phyloP scores from a whole-genome alignment of 2,113 vertebrate species.

The Oreochromis niloticus region DNA sequence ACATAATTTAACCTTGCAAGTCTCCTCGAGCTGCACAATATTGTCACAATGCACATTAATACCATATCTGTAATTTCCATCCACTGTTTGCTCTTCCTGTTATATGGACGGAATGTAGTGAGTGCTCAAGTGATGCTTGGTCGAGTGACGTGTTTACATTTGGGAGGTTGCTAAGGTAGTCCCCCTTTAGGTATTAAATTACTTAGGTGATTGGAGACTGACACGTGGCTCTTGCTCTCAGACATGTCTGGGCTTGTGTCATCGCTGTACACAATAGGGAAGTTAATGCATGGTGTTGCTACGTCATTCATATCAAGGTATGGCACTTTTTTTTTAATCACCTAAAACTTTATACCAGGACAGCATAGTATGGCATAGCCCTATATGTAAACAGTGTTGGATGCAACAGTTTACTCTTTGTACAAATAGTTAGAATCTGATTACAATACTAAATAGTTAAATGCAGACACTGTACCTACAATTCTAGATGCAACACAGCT shows the following conservation, averaged over 20 bases:
- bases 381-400: not conserved
- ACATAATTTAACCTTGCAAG: not conserved
- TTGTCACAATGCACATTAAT: not conserved
- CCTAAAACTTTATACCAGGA: not conserved
- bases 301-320: not conserved
- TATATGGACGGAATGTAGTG: not conserved
- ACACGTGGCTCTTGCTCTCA: not conserved
- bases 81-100: fast-evolving
- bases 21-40: not conserved
- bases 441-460: not conserved
- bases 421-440: not conserved
- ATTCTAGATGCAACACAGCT: not conserved
- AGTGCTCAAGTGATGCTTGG: not conserved
- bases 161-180: not conserved
- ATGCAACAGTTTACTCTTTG: not conserved
- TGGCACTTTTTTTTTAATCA: not conserved
- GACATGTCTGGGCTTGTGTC: not conserved
- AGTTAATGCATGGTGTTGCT: not conserved
- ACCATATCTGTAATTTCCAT: not conserved
- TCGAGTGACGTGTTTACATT: not conserved
- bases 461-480: not conserved
- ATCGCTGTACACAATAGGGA: not conserved
- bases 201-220: not conserved
- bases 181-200: not conserved
- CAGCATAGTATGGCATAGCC: not conserved